A percentile compares a stretch with the other conserved stretches of the same genome.
Evolutionary conservation across 2,113 vertebrate species (phyloP).

Genomic region (Ginglymostoma cirratum): DNA sequence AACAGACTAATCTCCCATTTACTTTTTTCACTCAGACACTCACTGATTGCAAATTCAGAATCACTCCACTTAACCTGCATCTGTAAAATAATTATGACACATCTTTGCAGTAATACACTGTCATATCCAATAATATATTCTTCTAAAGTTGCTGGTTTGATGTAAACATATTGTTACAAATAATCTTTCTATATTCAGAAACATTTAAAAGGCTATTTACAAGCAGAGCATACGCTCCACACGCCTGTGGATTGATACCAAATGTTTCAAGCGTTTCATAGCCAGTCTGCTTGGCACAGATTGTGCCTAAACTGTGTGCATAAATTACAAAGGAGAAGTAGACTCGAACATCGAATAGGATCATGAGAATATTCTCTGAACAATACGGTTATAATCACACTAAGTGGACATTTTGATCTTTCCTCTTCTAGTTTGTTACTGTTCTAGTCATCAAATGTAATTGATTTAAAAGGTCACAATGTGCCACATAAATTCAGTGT

Average conservation of each 20-base stretch:
- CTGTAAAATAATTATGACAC: not conserved
- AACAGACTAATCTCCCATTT: not conserved
- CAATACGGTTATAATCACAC: not conserved
- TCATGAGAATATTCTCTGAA: not conserved
- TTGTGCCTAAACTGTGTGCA: not conserved
- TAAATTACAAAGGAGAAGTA: not conserved
- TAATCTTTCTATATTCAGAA: not conserved
- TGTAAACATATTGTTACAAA: not conserved
- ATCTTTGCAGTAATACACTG: not conserved
- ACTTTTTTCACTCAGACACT: not conserved
- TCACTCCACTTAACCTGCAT: not conserved
- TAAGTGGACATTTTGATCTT: not conserved
- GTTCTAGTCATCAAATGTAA: not conserved
- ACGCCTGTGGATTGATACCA: not conserved
- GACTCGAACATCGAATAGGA: not conserved
- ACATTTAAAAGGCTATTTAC: not conserved
- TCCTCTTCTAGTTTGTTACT: not conserved
- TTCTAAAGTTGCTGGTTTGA: not conserved
- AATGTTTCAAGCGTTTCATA: not conserved
- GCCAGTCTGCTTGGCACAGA: not conserved
- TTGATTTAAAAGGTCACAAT: conserved; percentile 9
- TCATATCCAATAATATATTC: not conserved
- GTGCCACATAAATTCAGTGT: not conserved
- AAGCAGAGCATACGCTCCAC: not conserved
- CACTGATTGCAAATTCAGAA: not conserved